These are phyloP conservation scores for Diachasmimorpha longicaudata DNA, from an alignment of 1,140 invertebrate species.

Conservation along the genomic window DNA sequence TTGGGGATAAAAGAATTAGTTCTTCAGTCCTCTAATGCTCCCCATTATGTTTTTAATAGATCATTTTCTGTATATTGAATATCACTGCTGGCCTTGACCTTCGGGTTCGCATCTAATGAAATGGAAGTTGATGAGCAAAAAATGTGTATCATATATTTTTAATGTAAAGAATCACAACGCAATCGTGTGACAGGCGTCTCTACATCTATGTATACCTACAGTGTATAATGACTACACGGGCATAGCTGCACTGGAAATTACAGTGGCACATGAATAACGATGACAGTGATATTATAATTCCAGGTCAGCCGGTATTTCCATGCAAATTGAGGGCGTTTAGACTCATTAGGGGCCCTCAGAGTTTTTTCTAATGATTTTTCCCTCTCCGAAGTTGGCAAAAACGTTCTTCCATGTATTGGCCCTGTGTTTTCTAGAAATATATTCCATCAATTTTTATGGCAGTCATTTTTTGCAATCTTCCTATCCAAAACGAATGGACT, in stretches of 20 bases:
- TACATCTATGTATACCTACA: too few relatives aligned
- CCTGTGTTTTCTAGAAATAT: neutral
- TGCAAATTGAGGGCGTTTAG: slow-evolving; percentile 8
- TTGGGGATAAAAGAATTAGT: too few relatives aligned
- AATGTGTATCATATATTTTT: too few relatives aligned
- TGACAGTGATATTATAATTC: slow-evolving; percentile 18
- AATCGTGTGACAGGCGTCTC: too few relatives aligned
- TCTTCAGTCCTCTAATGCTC: too few relatives aligned
- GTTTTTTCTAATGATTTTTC: neutral
- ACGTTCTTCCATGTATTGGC: neutral
- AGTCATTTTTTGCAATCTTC: neutral
- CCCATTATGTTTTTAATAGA: too few relatives aligned
- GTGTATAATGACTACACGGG: too few relatives aligned
- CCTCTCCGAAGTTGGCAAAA: neutral
- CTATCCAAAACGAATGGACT: neutral
- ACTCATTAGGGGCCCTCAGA: neutral
- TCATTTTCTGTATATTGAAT: too few relatives aligned
- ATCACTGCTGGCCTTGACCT: too few relatives aligned
- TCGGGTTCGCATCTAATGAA: too few relatives aligned
- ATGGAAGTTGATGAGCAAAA: too few relatives aligned
- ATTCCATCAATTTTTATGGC: neutral
- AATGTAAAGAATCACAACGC: too few relatives aligned
- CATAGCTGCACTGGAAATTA: slow-evolving; percentile 4
- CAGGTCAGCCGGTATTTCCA: neutral
- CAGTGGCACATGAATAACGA: slow-evolving; percentile 23